Percentiles rank a stretch among this genome's conserved stretches.
Conservation (phyloP, 2,113 vertebrate species). For the Nothoprocta perdicaria region DNA sequence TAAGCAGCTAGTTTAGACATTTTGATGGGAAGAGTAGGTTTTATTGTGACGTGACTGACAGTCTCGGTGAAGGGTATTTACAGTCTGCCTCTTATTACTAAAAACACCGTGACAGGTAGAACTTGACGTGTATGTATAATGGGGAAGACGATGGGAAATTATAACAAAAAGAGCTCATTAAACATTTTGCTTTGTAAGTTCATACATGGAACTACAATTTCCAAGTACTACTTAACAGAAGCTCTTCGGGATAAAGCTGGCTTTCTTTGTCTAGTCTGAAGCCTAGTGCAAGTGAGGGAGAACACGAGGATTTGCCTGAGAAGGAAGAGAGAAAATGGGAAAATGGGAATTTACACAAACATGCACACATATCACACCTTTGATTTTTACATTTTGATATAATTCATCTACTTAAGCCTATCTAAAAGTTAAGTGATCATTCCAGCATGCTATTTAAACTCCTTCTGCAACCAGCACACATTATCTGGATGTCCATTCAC, state of each 20-base stretch:
- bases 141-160: constrained; percentile 34
- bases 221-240: not conserved
- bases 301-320: not conserved
- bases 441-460: not conserved
- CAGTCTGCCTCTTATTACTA: constrained; percentile 54
- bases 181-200: constrained; percentile 52
- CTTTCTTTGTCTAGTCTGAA: constrained; percentile 24
- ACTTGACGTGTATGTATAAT: constrained; percentile 62
- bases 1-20: constrained; percentile 65
- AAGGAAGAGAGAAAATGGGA: not conserved
- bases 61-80: constrained; percentile 65
- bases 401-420: not conserved
- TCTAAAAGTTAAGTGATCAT: not conserved
- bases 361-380: not conserved
- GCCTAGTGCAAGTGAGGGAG: not conserved
- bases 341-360: not conserved
- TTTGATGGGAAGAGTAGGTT: constrained; percentile 56
- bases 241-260: not conserved
- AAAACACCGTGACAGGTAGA: constrained; percentile 71
- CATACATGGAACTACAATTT: not conserved
- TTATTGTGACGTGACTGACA: constrained; percentile 75
- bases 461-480: not conserved
- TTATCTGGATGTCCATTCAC: not conserved
- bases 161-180: constrained; percentile 60
- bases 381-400: not conserved